Conservation (phyloP, 2,113 vertebrate species). For the Tragelaphus strepsiceros region DNA sequence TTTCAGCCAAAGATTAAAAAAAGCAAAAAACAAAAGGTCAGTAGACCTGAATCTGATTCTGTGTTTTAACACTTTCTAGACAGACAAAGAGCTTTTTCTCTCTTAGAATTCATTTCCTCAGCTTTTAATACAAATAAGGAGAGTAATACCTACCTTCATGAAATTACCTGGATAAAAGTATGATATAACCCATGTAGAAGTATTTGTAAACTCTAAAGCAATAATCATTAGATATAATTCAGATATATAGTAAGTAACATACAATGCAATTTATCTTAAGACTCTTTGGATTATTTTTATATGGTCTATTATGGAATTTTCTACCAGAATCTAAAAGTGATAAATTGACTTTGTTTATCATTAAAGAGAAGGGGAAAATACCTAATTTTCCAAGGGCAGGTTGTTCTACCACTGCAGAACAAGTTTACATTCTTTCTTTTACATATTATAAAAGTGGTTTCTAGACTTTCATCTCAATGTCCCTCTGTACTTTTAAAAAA, state of each 20-base stretch:
- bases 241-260: background rate
- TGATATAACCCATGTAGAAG: background rate
- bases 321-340: conserved; percentile 24
- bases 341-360: background rate
- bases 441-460: background rate
- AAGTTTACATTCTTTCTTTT: background rate
- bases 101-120: background rate
- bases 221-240: background rate
- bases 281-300: background rate
- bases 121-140: conserved; percentile 20
- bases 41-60: background rate
- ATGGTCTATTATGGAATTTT: background rate
- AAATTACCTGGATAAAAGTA: background rate
- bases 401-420: background rate
- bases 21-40: background rate
- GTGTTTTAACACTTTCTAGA: background rate
- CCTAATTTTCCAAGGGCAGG: background rate
- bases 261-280: background rate
- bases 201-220: background rate
- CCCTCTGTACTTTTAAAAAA: background rate
- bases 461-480: background rate
- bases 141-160: background rate
- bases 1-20: background rate
- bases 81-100: conserved; percentile 6
- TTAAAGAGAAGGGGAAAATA: background rate